Conservation (phyloP, 2,113 vertebrate genomes). For the Rhinopomastus cyanomelas region DNA sequence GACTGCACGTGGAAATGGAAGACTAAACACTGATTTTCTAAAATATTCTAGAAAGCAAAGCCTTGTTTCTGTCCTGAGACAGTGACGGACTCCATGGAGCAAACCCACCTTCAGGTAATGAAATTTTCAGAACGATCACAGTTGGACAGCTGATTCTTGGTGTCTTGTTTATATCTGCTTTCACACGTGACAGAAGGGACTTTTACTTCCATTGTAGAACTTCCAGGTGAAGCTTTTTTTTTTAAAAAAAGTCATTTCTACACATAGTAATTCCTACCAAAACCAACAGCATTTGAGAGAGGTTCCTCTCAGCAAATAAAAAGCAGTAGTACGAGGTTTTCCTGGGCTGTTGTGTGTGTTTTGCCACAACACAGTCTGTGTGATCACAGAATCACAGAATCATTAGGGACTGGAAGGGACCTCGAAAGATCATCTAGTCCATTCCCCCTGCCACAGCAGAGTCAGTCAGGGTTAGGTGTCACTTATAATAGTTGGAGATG, state of each 20-base stretch:
- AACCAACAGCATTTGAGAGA: background rate
- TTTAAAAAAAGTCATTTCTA: background rate
- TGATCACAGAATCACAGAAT: too few species aligned
- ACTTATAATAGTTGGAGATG: background rate
- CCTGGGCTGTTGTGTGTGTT: background rate
- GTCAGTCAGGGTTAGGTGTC: too few species aligned
- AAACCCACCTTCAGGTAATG: background rate
- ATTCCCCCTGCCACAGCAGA: too few species aligned
- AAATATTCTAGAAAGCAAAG: background rate
- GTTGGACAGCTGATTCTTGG: background rate
- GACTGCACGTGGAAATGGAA: slow-evolving; percentile 71
- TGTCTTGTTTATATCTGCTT: background rate
- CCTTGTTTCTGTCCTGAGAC: background rate
- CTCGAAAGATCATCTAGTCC: too few species aligned
- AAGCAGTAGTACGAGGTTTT: background rate
- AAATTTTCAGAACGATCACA: background rate
- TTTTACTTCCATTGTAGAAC: background rate
- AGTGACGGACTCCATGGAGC: background rate
- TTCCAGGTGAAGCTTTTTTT: background rate
- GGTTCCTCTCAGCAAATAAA: background rate
- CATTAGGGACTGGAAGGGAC: too few species aligned
- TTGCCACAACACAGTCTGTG: too few species aligned
- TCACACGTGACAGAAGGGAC: background rate
- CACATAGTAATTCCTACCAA: background rate
- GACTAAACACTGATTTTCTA: slow-evolving; percentile 26